Evolutionary conservation across 2,113 vertebrate genomes (phyloP), one percentile per base, ranked within the genome.

Genomic region (Scolopax mira): DNA sequence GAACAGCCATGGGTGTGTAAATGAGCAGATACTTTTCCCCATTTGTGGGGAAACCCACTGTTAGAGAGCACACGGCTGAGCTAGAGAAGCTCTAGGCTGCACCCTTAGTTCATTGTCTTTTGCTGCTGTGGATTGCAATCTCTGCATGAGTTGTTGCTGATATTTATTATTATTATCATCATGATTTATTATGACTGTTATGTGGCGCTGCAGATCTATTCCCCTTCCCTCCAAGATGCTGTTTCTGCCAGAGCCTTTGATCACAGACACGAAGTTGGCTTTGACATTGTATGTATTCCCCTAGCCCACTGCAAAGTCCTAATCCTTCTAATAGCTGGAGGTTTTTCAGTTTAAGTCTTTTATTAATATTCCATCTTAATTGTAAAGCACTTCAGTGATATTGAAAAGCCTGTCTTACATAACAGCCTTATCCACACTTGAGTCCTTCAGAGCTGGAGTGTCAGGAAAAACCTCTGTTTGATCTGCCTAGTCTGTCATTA

Each of bases 281-380:
- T 81, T 94, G 94, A 96, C 93, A 71, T 58, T 80, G 54, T 73
- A 54, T 31, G 28, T 71, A 73, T 81, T 90, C 75, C 89, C 44
- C 31, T 62, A 81, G 75, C 71, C 55, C 37, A 49, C 71, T 57
- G 79, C 77, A 60, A 87, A 93, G 64, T 85, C 80, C 67, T 96
- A 97, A 97, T 97, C 97, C 93, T 93, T 95, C 88, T 96, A 96
- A 96, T 96, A 97, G 84, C 96, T 86, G 75, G 62, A 90, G 92
- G 71, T 93, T 90, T 93, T 93, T 94, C 88, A 64, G 77, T 96
- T 93, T 90, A 95, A 96, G 57, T 86, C 87, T 93, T 94, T 95
- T 96, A 93, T 97, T 96, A 96, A 97, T 97, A 97, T 97, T 96
- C 93, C 79, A 54, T 93, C 87, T 96, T 96, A 96, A 97, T 94